Evolutionary conservation across 2,888 invertebrate species (phyloP).

Genomic region (Autographa pulchrina): DNA sequence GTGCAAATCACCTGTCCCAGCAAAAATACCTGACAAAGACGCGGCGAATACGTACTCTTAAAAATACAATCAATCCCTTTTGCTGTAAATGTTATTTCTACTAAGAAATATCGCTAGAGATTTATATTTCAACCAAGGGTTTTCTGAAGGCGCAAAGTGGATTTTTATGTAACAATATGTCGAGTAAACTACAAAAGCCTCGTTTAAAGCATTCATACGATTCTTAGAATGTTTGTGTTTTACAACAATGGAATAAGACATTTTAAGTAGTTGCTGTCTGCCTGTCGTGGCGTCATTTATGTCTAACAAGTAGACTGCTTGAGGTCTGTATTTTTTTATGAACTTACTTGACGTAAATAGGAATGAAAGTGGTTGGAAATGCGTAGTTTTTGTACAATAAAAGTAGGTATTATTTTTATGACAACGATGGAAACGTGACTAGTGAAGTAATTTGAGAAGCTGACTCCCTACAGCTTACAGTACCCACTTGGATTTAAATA

Average conservation of each 20-base stretch:
- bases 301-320: neutral
- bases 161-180: constrained; percentile 37
- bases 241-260: neutral
- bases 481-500: constrained; percentile 25
- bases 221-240: constrained; percentile 3
- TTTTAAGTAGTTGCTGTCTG: neutral
- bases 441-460: constrained; percentile 24
- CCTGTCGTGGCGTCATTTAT: neutral
- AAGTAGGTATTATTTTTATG: constrained; percentile 34
- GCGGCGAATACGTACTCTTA: constrained; percentile 38
- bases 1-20: constrained; percentile 58
- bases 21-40: constrained; percentile 46
- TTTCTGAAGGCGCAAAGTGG: constrained; percentile 21
- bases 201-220: constrained; percentile 21
- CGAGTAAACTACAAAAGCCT: constrained; percentile 29
- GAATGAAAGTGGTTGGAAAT: neutral
- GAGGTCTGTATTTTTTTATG: neutral
- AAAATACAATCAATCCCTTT: constrained; percentile 54
- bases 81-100: constrained; percentile 47
- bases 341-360: neutral
- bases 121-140: constrained; percentile 36
- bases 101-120: constrained; percentile 23
- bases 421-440: constrained; percentile 34
- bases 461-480: constrained; percentile 12
- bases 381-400: constrained; percentile 3